Percentiles rank a stretch among this genome's conserved stretches.
Conservation (phyloP, 2,888 invertebrate species). For the Trimorus sp. region DNA sequence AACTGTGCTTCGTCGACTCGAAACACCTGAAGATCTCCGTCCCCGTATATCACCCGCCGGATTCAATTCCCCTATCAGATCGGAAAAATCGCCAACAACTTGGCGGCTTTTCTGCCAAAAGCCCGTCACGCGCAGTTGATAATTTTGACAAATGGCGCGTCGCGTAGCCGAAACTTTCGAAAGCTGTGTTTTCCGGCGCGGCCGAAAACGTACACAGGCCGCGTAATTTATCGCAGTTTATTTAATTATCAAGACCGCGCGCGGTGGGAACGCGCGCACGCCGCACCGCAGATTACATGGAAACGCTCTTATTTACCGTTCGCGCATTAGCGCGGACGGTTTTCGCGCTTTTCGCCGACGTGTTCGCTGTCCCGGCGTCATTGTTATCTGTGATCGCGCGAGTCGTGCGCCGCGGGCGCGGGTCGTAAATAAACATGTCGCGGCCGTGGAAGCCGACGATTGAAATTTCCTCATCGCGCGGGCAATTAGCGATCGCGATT, state of each 20-base stretch:
- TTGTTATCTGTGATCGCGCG: not conserved
- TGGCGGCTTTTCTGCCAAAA: constrained; percentile 24
- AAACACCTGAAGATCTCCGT: not conserved
- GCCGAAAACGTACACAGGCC: constrained; percentile 19
- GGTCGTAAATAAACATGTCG: too few species aligned
- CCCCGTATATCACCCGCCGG: constrained; percentile 8
- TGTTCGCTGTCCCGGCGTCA: not conserved
- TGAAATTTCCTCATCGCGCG: too few species aligned
- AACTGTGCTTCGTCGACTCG: not conserved
- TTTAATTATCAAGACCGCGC: constrained; percentile 24
- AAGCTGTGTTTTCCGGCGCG: too few species aligned
- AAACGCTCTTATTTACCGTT: constrained; percentile 33
- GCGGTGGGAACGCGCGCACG: constrained; percentile 11
- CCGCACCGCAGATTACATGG: constrained; percentile 20
- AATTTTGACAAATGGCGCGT: constrained; percentile 33
- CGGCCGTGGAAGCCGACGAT: too few species aligned
- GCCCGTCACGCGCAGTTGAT: constrained; percentile 19
- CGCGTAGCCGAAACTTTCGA: constrained; percentile 21
- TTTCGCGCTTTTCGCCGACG: constrained; percentile 7
- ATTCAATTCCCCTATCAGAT: constrained; percentile 26
- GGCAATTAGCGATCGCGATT: too few species aligned
- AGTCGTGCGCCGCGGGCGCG: too few species aligned
- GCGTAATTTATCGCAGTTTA: constrained; percentile 28
- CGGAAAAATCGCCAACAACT: constrained; percentile 27
- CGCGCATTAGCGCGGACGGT: constrained; percentile 8